Evolutionary conservation across 2,888 invertebrate genomes (phyloP), one percentile per base, ranked within the genome.

Genomic region (Cerastis leucographa): DNA sequence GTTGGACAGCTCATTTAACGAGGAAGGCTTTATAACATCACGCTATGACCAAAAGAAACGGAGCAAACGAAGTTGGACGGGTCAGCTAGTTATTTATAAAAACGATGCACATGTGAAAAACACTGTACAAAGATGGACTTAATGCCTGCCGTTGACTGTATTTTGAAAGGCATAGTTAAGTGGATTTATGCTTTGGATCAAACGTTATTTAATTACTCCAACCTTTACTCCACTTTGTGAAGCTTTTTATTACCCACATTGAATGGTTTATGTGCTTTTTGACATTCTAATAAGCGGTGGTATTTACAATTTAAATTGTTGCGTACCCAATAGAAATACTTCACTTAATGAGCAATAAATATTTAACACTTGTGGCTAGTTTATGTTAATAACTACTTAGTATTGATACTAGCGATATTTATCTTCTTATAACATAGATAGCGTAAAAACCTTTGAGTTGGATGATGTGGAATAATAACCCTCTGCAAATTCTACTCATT

Each of bases 271-370:
- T 44, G 25, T 14, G 46, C 54, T 76, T 82, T 82, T 69, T 42
- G 68, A 69, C 51, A 78, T 80, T 83, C 68, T 42, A 40, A n/a
- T 81, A 59, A 14, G 29, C 44, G 14, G 25, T 46, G 46, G 44
- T 44, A 80, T 64, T 77, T 75, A 65, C 78, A 79, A 77, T 80
- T 78, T 54, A 83, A 83, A 83, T 67, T 49, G 46, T 71, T 84
- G 79, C 61, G 19, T 49, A 62, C 46, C 42, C 71, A 66, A 67
- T 71, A 78, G 46, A 84, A 80, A 84, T 78, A 70, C 42, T 81
- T 75, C 8, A 49, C 25, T 25, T 84, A 80, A 83, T 69, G 80
- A 73, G 65, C 65, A 59, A 68, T 81, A 72, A 84, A 84, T 80
- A 81, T 84, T 84, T 51, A 84, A 80, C 46, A 61, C 64, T 49